A percentile compares a stretch with the other conserved stretches of the same genome.
Conservation (phyloP, 2,888 invertebrate genomes). For the Melinaea marsaeus region DNA sequence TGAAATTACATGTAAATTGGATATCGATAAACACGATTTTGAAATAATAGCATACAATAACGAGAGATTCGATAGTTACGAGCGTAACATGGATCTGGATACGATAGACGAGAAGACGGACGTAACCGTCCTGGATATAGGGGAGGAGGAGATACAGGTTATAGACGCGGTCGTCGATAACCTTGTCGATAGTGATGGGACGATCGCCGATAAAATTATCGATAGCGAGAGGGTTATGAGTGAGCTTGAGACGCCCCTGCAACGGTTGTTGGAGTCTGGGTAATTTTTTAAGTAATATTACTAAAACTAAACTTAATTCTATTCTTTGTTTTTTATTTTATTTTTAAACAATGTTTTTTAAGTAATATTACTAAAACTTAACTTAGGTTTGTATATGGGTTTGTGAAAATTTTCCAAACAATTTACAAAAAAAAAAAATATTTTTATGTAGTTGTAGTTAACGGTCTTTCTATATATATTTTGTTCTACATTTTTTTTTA, state of each 20-base stretch:
- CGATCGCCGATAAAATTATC: conserved; percentile 42
- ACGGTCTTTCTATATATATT: not conserved
- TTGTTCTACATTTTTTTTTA: not conserved
- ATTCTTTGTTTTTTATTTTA: no score
- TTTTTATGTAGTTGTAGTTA: no score
- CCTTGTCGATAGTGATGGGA: conserved; percentile 42
- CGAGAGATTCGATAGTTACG: conserved; percentile 20
- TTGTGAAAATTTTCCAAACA: no score
- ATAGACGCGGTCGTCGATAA: conserved; percentile 39
- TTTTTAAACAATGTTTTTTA: no score
- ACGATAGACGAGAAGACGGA: conserved; percentile 54
- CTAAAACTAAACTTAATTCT: no score
- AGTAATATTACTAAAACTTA: no score
- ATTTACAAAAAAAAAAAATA: no score
- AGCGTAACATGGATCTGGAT: conserved; percentile 43
- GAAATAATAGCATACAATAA: conserved; percentile 52
- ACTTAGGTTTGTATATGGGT: no score
- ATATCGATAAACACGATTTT: conserved; percentile 45
- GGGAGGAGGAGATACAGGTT: conserved; percentile 41
- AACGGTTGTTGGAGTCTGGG: conserved; percentile 41
- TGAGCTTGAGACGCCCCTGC: conserved; percentile 23
- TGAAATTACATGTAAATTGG: conserved; percentile 37
- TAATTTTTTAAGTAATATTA: conserved; percentile 22
- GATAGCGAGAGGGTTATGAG: conserved; percentile 28
- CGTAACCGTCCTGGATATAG: conserved; percentile 33